Evolutionary conservation across 2,113 vertebrate species (phyloP), one percentile per base, ranked within the genome.

Genomic region (Eleginops maclovinus): DNA sequence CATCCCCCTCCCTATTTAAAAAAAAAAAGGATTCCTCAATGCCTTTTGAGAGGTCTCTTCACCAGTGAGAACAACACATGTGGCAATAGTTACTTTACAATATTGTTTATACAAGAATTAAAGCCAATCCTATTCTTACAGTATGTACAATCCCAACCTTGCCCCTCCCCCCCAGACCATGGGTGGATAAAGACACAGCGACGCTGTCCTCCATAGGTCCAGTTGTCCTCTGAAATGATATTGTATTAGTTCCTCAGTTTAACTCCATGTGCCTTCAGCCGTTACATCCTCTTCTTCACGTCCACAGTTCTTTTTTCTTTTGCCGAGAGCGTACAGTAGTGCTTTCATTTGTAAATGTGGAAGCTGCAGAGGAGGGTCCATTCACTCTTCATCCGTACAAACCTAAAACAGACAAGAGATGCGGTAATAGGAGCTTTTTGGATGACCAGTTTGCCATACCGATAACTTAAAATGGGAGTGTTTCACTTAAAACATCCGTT

Each of bases 371-470:
- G 49, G 74, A 82, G 90, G 83, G 84, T 70, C 81, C 6, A 61
- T 84, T 99, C 95, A 99, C 92, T 99, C 98, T 94, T 99, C 98
- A 61, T 99, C 98, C 75, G 97, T 99, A 95, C 98, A 99, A 82
- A 99, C 98, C 98, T 99, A 92, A 17, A 88, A 73, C 49, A 73
- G 41, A 91, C 8, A 43, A n/a, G 7, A 65, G 19, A 55, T 53
- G 68, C 47, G 56, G 9, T 40, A 26, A 55, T 55, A 31, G 54
- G 55, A 46, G 9, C 2, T 21, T 53, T 17, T 56, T 14, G 61
- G 26, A 40, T 3, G 22, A 31, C 0, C 46, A 26, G 15, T 58
- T n/a, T 31, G 16, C 4, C 17, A 31, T 54, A n/a, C n/a, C 22
- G 40, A 67, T 54, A 10, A 14, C 22, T 54, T 62, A 24, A 47